Base-by-base conservation (phyloP, 2,113 vertebrate genomes). In the Platysteira castanea region DNA sequence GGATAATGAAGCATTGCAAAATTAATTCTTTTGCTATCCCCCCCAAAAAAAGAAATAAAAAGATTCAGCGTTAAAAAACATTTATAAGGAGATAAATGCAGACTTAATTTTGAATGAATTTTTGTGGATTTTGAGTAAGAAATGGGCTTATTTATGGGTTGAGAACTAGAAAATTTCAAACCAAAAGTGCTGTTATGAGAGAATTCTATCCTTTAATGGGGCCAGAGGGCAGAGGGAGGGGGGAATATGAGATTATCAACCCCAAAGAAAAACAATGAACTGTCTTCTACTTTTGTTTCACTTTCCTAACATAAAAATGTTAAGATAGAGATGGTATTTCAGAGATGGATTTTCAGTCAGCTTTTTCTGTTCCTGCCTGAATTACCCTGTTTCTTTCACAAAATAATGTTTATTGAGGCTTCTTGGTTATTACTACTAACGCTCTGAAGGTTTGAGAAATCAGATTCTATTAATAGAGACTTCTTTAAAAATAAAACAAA, bases 211-310 rank as follows among this genome's bases (percentile, higher is more conserved):
- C 12, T 11, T 63, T 47, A 42, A 46, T 4, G 26, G 3, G 26
- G 14, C 7, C 7, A n/a, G 14, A 13, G 3, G 8, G 12, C 3
- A 44, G 17, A 44, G 7, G 13, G 5, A 20, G 6, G 2, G 4
- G 2, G 4, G 4, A 26, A 27, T 2, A 21, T 0, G 0, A 7
- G 24, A 26, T 30, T 7, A 16, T 2, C 10, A 13, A 17, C 3
- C 13, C 22, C 15, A 11, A 2, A 35, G 39, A 53, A 71, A 37
- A 33, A 3, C 7, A 54, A 47, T 20, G 2, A 86, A 37, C 4
- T 17, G 3, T 76, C 10, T 88, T 76, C 19, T 65, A 5, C 8
- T 19, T 65, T 60, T 49, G 3, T 61, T 92, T 84, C 4, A 15
- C 12, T 53, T 83, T 57, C 5, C 30, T 65, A 6, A 54, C 23